phyloP scores from a whole-genome alignment of 2,888 invertebrate species.

The Himalopsyche anomala region DNA sequence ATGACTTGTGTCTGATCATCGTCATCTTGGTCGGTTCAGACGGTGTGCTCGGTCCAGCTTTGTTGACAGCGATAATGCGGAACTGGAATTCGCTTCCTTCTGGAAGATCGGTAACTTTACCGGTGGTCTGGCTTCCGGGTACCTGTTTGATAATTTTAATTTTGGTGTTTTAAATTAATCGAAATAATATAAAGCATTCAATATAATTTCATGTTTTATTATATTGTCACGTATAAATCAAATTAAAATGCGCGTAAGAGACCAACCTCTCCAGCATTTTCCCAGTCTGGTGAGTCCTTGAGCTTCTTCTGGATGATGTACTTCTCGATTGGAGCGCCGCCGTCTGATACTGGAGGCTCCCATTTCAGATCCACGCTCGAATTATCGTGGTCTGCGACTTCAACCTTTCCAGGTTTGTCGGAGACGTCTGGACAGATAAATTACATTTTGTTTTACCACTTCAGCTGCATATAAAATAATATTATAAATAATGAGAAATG shows the following conservation, averaged over 20 bases:
- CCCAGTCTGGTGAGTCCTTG: conserved; percentile 91
- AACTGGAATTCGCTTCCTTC: conserved; percentile 95
- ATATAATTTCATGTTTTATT: too few species aligned
- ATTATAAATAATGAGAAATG: too few species aligned
- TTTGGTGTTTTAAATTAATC: background rate
- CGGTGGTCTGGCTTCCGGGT: conserved; percentile 84
- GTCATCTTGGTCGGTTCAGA: conserved; percentile 94
- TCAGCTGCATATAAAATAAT: background rate
- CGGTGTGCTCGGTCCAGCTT: conserved; percentile 93
- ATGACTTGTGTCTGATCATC: conserved; percentile 89
- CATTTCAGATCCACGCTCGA: conserved; percentile 94
- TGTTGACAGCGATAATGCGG: conserved; percentile 93
- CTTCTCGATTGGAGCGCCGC: conserved; percentile 94
- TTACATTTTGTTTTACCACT: background rate
- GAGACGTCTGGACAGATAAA: conserved; percentile 82
- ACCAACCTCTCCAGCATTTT: conserved; percentile 88
- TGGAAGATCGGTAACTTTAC: conserved; percentile 89
- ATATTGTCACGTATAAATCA: too few species aligned
- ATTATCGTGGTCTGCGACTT: conserved; percentile 95
- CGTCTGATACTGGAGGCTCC: conserved; percentile 91
- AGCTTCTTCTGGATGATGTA: conserved; percentile 96
- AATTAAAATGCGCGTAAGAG: background rate
- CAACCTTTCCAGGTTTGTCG: conserved; percentile 93
- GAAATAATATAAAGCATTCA: background rate
- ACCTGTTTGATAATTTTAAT: conserved; percentile 70